Evolutionary conservation across 2,888 invertebrate species (phyloP).

Genomic region (Lithophane ornitopus): DNA sequence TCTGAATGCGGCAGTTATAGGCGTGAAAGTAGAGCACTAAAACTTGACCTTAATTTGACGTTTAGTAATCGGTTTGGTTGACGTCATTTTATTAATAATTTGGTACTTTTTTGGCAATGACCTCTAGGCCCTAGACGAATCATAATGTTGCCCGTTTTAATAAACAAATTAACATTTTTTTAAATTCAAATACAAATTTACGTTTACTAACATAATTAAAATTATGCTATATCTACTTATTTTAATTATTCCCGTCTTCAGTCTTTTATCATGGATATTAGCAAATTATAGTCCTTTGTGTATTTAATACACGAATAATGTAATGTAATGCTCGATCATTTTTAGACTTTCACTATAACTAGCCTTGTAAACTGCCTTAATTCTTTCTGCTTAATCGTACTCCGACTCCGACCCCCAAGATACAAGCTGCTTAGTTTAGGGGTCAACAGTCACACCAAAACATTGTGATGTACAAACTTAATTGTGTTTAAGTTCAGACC

Average conservation of each 20-base stretch:
- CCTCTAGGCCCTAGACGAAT: conserved; percentile 23
- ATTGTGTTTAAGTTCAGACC: too few relatives aligned
- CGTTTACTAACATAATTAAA: conserved; percentile 19
- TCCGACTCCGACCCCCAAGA: too few relatives aligned
- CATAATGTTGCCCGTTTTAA: conserved; percentile 7
- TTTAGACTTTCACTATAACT: too few relatives aligned
- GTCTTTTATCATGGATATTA: conserved; percentile 1
- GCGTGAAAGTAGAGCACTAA: conserved; percentile 22
- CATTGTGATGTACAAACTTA: too few relatives aligned
- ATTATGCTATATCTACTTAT: neutral
- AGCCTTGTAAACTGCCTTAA: too few relatives aligned
- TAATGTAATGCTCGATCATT: neutral
- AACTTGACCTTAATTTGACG: conserved; percentile 43
- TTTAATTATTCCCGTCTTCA: conserved; percentile 14
- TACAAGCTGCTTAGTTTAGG: too few relatives aligned
- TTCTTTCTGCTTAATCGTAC: too few relatives aligned
- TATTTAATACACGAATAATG: neutral
- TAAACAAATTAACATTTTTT: too few relatives aligned
- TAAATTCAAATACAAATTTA: too few relatives aligned
- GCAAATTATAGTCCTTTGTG: neutral
- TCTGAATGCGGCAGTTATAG: neutral
- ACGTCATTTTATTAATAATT: conserved; percentile 29
- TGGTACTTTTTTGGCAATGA: conserved; percentile 12
- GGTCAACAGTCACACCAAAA: too few relatives aligned
- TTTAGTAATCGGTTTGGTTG: conserved; percentile 17